Evolutionary conservation across 2,888 invertebrate genomes (phyloP).

Genomic region (Eledona agricola): DNA sequence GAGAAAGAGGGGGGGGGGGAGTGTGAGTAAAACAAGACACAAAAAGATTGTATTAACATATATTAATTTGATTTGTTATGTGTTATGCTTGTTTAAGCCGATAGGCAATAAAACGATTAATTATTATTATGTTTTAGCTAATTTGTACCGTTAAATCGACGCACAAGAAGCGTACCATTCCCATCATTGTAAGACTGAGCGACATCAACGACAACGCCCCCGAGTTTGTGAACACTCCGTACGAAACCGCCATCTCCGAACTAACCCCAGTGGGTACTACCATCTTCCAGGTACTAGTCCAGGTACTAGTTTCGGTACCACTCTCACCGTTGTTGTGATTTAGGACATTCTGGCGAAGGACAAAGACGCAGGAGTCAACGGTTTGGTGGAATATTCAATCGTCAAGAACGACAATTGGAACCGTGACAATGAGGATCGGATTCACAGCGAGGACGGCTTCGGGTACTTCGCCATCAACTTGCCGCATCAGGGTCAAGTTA

Average conservation of each 20-base stretch:
- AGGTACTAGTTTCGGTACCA: background rate
- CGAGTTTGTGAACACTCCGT: slow-evolving; percentile 83
- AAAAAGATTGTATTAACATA: too few species aligned
- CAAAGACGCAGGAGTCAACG: slow-evolving; percentile 88
- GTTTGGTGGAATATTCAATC: slow-evolving; percentile 86
- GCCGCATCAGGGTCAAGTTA: slow-evolving; percentile 89
- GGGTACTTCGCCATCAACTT: slow-evolving; percentile 85
- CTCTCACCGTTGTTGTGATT: too few species aligned
- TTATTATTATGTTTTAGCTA: slow-evolving; percentile 67
- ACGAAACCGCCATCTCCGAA: slow-evolving; percentile 86
- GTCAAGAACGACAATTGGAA: slow-evolving; percentile 71
- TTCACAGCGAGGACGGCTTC: slow-evolving; percentile 79
- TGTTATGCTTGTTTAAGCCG: too few species aligned
- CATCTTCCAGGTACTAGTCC: slow-evolving; percentile 77
- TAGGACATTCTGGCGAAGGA: slow-evolving; percentile 78
- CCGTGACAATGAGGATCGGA: slow-evolving; percentile 68
- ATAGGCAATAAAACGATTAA: background rate
- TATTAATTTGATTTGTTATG: too few species aligned
- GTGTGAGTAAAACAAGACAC: too few species aligned
- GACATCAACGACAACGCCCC: slow-evolving; percentile 93
- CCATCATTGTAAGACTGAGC: slow-evolving; percentile 87
- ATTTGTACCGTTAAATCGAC: slow-evolving; percentile 83
- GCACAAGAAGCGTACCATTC: slow-evolving; percentile 83
- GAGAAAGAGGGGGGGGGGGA: too few species aligned
- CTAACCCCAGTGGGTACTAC: slow-evolving; percentile 86